Evolutionary conservation across 1,140 invertebrate genomes (phyloP).

Genomic region (Anastatus disparis): DNA sequence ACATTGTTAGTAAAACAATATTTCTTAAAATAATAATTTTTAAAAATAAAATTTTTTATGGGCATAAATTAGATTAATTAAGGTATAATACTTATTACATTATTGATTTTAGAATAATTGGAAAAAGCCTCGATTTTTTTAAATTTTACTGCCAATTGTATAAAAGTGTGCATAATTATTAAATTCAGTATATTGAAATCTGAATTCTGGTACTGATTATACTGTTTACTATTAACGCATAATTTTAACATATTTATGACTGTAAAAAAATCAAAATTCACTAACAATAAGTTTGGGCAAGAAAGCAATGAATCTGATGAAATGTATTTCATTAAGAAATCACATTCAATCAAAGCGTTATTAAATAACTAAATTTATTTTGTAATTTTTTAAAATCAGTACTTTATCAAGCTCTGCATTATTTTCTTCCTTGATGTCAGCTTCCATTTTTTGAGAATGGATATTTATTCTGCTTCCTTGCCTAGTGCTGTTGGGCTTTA

Average conservation of each 20-base stretch:
- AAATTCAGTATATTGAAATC: constrained; percentile 3
- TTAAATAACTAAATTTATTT: constrained; percentile 13
- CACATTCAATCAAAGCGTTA: too few species aligned
- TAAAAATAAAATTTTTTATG: not conserved
- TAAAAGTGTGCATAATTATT: constrained; percentile 1
- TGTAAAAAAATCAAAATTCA: constrained; percentile 1
- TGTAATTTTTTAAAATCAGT: constrained; percentile 29
- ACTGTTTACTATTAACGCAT: not conserved
- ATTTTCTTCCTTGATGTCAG: constrained; percentile 44
- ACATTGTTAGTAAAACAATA: not conserved
- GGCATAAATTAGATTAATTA: not conserved
- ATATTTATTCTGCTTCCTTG: constrained; percentile 1
- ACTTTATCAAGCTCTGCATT: constrained; percentile 38
- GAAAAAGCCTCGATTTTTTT: not conserved
- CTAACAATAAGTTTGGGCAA: not conserved
- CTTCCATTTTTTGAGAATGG: constrained; percentile 40
- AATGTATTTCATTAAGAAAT: too few species aligned
- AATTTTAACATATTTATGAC: not conserved
- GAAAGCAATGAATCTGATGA: constrained; percentile 6
- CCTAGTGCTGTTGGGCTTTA: constrained; percentile 28
- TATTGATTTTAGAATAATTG: not conserved
- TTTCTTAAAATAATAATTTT: not conserved
- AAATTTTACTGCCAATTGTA: constrained; percentile 14
- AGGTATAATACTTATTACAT: not conserved
- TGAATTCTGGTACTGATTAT: not conserved